These are phyloP conservation scores for Macquaria ambigua DNA, from an alignment of 2,113 vertebrate species.

Conservation along the genomic window DNA sequence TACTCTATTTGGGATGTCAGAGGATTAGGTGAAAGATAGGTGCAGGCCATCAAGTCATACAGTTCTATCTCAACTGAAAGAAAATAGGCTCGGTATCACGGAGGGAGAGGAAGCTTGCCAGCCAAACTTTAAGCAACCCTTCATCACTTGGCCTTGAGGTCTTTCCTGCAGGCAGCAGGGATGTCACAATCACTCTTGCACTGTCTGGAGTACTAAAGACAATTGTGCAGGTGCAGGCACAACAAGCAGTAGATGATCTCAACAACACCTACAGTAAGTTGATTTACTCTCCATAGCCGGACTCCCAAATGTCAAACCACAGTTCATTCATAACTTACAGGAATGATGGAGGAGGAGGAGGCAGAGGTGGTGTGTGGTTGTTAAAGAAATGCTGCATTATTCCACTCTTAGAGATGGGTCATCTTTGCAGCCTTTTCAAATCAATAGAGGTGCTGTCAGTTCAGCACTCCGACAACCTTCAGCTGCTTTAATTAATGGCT, in stretches of 20 bases:
- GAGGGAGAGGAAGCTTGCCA: slow-evolving; percentile 42
- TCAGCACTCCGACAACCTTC: neutral
- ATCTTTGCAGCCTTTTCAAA: neutral
- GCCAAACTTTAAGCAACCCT: slow-evolving; percentile 54
- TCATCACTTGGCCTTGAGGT: slow-evolving; percentile 62
- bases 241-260: slow-evolving; percentile 37
- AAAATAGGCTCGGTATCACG: slow-evolving; percentile 31
- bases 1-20: slow-evolving; percentile 56
- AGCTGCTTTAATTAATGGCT: slow-evolving; percentile 24
- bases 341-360: neutral
- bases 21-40: slow-evolving; percentile 57
- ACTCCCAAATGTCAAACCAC: slow-evolving; percentile 35
- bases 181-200: slow-evolving; percentile 61
- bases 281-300: slow-evolving; percentile 34
- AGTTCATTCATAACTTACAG: slow-evolving; percentile 17
- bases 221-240: slow-evolving; percentile 41
- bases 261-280: slow-evolving; percentile 21
- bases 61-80: slow-evolving; percentile 40
- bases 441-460: slow-evolving; percentile 20
- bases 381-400: slow-evolving; percentile 26
- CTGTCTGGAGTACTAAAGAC: slow-evolving; percentile 56
- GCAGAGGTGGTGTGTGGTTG: neutral
- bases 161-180: slow-evolving; percentile 38
- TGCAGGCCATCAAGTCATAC: slow-evolving; percentile 40
- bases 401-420: neutral